These are phyloP conservation scores for Drosophila funebris DNA, from an alignment of 1,140 invertebrate genomes.

Conservation along the genomic window DNA sequence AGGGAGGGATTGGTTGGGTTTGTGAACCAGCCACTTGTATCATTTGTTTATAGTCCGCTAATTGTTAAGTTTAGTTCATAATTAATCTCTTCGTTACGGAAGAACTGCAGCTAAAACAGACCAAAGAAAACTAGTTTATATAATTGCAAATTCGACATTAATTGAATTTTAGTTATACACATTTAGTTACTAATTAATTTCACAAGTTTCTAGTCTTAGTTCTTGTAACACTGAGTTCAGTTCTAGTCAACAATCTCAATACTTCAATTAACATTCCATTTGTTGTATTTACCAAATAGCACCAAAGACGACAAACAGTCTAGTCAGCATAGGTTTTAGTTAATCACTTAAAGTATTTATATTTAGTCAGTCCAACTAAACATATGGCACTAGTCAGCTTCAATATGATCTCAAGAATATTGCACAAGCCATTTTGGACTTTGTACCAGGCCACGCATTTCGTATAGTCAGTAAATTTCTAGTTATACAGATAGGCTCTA, in stretches of 20 bases:
- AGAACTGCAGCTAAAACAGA: constrained; percentile 69
- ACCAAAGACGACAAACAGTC: constrained; percentile 44
- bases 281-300: constrained; percentile 3
- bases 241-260: constrained; percentile 61
- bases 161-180: constrained; percentile 41
- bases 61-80: constrained; percentile 61
- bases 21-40: constrained; percentile 9
- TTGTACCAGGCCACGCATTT: constrained; percentile 40
- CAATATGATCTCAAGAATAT: constrained; percentile 55
- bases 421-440: not conserved
- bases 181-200: constrained; percentile 43
- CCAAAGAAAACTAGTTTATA: constrained; percentile 71
- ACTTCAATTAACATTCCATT: constrained; percentile 60
- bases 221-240: constrained; percentile 51
- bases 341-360: constrained; percentile 40
- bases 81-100: not conserved
- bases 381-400: constrained; percentile 67
- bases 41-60: constrained; percentile 30
- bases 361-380: constrained; percentile 28
- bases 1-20: not conserved
- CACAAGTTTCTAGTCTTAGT: constrained; percentile 46
- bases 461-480: constrained; percentile 48
- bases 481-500: constrained; percentile 31
- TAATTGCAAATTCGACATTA: constrained; percentile 17
- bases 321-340: constrained; percentile 40